Evolutionary conservation across 2,113 vertebrate genomes (phyloP).

Genomic region (Euleptes europaea): DNA sequence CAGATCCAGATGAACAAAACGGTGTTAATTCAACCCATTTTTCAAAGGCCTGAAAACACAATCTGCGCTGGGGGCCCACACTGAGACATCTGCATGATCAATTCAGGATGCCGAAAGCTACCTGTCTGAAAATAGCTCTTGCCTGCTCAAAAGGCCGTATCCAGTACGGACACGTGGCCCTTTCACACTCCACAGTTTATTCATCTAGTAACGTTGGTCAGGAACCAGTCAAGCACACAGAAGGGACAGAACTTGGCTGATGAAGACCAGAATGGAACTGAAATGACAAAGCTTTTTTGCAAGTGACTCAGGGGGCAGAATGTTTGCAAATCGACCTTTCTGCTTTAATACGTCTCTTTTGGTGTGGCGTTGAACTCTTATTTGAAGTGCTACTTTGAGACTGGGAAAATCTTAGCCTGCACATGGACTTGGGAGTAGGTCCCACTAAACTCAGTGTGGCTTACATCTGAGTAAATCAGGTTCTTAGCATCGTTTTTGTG

Average conservation of each 20-base stretch:
- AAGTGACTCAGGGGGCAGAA: not conserved
- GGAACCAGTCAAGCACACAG: not conserved
- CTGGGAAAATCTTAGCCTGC: not conserved
- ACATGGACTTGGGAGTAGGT: not conserved
- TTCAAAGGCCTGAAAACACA: not conserved
- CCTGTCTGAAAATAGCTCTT: not conserved
- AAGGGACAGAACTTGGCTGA: not conserved
- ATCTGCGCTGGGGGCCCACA: too few relatives aligned
- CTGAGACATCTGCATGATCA: not conserved
- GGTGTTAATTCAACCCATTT: not conserved
- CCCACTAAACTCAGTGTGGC: not conserved
- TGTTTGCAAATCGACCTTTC: not conserved
- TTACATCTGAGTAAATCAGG: not conserved
- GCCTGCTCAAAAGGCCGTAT: not conserved
- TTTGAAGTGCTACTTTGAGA: not conserved
- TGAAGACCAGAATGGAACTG: not conserved
- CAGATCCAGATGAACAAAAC: not conserved
- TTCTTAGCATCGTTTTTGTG: not conserved
- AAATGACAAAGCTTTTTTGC: not conserved
- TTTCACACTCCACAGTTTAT: not conserved
- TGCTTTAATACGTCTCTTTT: not conserved
- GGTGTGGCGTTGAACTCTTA: not conserved
- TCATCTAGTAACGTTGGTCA: not conserved
- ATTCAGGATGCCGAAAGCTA: not conserved
- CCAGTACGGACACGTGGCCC: not conserved